These are phyloP conservation scores for Tringa solitaria DNA, from an alignment of 2,113 vertebrate species.

Conservation along the genomic window DNA sequence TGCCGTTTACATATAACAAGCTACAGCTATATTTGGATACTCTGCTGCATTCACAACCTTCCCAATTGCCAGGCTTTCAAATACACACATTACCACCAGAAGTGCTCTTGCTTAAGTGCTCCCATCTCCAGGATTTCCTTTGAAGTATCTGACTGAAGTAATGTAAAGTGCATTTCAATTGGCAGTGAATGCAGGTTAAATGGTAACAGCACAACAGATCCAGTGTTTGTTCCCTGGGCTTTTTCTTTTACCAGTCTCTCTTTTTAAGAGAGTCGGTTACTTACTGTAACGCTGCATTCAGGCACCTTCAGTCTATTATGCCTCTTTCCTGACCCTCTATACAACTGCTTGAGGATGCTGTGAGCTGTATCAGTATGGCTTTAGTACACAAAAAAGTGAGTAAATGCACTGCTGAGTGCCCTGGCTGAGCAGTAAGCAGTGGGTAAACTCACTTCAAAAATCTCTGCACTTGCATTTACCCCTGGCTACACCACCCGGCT, in stretches of 20 bases:
- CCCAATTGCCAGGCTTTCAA: slow-evolving; percentile 67
- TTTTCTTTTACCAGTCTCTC: slow-evolving; percentile 59
- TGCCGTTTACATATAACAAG: slow-evolving; percentile 47
- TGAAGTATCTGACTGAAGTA: slow-evolving; percentile 71
- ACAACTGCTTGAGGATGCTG: slow-evolving; percentile 35
- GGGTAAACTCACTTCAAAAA: slow-evolving; percentile 39
- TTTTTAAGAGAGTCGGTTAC: slow-evolving; percentile 22
- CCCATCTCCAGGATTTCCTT: slow-evolving; percentile 67
- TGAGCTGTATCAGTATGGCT: slow-evolving; percentile 30
- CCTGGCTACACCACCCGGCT: not conserved
- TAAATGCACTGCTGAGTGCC: slow-evolving; percentile 22
- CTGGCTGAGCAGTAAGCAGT: slow-evolving; percentile 21
- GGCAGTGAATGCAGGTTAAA: slow-evolving; percentile 68
- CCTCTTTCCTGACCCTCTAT: slow-evolving; percentile 29
- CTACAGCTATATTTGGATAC: slow-evolving; percentile 54
- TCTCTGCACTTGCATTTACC: not conserved
- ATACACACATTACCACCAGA: slow-evolving; percentile 68
- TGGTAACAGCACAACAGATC: slow-evolving; percentile 67
- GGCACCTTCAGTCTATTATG: slow-evolving; percentile 53
- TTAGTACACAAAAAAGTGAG: slow-evolving; percentile 45
- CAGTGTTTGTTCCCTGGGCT: slow-evolving; percentile 60
- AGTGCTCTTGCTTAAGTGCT: slow-evolving; percentile 71
- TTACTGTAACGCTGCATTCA: slow-evolving; percentile 29
- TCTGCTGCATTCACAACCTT: slow-evolving; percentile 57
- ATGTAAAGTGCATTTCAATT: slow-evolving; percentile 71